These are phyloP conservation scores for Sialia sialis DNA, from an alignment of 2,113 vertebrate species.

Conservation along the genomic window DNA sequence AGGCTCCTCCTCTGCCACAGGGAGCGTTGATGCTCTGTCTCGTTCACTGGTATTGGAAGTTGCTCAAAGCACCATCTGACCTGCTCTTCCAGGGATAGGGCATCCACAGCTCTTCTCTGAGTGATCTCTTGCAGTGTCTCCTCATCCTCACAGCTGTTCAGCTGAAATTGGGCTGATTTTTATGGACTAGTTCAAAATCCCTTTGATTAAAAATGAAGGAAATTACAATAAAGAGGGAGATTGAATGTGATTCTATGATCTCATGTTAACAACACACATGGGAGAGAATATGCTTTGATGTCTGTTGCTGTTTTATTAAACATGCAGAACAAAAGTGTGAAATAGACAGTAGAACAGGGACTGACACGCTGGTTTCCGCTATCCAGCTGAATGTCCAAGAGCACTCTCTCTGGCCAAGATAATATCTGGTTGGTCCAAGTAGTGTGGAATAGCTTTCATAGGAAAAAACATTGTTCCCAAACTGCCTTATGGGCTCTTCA, in stretches of 20 bases:
- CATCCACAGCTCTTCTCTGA: neutral
- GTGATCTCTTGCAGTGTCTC: neutral
- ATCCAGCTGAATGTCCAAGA: neutral
- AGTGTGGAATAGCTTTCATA: neutral
- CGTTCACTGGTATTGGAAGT: accelerated
- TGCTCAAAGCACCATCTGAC: neutral
- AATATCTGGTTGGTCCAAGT: neutral
- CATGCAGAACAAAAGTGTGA: neutral
- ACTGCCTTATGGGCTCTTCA: neutral
- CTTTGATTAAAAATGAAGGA: neutral
- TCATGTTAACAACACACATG: neutral
- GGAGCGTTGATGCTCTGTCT: neutral
- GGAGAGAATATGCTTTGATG: neutral
- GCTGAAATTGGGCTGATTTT: neutral
- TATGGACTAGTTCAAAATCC: neutral
- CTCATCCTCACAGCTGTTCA: neutral
- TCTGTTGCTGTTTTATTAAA: neutral
- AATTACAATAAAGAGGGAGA: neutral
- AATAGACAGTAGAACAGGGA: neutral
- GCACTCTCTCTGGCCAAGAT: neutral
- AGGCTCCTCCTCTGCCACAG: neutral
- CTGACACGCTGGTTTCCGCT: neutral
- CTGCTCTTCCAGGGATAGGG: neutral
- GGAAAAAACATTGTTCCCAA: neutral
- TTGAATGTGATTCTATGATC: neutral